Percentiles rank a stretch among this genome's conserved stretches.
Evolutionary conservation across 2,888 invertebrate species (phyloP).

Genomic region (Catocala sponsa): DNA sequence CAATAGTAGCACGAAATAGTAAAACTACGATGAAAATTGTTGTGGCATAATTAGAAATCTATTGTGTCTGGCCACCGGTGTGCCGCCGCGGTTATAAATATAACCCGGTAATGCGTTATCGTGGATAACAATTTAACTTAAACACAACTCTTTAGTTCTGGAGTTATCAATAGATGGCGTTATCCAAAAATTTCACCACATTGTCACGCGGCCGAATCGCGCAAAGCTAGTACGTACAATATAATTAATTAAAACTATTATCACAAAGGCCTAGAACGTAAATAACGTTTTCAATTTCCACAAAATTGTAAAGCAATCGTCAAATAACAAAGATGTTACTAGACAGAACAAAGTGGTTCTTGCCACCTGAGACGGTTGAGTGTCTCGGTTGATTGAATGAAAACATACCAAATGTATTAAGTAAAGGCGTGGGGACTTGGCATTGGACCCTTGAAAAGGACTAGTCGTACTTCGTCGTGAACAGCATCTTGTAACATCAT

Average conservation of each 20-base stretch:
- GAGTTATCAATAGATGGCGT: too few relatives aligned
- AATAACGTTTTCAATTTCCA: slow-evolving; percentile 9
- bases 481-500: not conserved
- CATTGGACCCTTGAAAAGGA: slow-evolving; percentile 34
- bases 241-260: not conserved
- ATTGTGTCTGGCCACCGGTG: too few relatives aligned
- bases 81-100: too few relatives aligned
- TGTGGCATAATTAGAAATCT: too few relatives aligned
- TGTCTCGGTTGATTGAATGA: slow-evolving; percentile 55
- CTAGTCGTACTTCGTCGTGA: not conserved
- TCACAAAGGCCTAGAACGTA: not conserved
- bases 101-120: too few relatives aligned
- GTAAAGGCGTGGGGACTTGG: slow-evolving; percentile 24
- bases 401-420: slow-evolving; percentile 51
- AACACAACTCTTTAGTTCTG: too few relatives aligned
- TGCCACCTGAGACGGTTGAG: slow-evolving; percentile 46
- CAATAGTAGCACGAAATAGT: too few relatives aligned
- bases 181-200: too few relatives aligned
- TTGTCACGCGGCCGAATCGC: too few relatives aligned
- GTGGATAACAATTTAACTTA: too few relatives aligned
- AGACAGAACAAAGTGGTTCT: slow-evolving; percentile 17
- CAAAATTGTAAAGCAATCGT: slow-evolving; percentile 5
- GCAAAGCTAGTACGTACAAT: not conserved
- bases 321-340: slow-evolving; percentile 30
- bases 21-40: too few relatives aligned